Base-by-base conservation (phyloP, 2,797 vertebrate species). In the Anabacerthia variegaticeps region DNA sequence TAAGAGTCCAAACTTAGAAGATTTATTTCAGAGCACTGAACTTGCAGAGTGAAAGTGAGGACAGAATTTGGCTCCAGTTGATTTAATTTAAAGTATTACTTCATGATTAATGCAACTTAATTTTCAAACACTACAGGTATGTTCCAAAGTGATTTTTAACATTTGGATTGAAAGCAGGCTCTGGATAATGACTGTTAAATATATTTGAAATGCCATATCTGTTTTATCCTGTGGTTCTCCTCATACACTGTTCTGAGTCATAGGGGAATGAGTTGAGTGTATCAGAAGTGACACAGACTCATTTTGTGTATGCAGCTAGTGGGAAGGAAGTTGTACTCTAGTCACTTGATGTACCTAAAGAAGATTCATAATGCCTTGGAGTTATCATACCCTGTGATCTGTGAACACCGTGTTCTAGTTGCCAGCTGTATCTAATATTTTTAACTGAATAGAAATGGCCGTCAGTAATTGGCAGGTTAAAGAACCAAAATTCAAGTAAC, bases 401-500 rank as follows among this genome's bases (percentile, higher is more conserved):
- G 36, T 86, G 88, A 85, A 73, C 83, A 68, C n/a, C 3, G 62
- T 75, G 59, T 92, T 91, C 80, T 90, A 88, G 65, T 68, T 94
- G 66, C 54, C 75, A 74, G 34, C 30, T 88, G 44, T 43, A 46
- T 68, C 44, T 74, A 80, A 52, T 37, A 20, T 61, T 93, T 78
- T 77, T 87, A 87, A 73, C 14, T 51, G 54, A 80, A 67, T 34
- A 94, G 59, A 92, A 85, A 39, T 48, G 21, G 16, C 36, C 39
- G 21, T 28, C 2, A 3, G 36, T 72, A 89, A 72, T 11, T 75
- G 46, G 32, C 36, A 82, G 58, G 36, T 77, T 59, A 46, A 84
- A 74, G n/a, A 74, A 96, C 89, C 91, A 97, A 97, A 98, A 97
- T 97, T 97, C 95, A 92, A 88, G 82, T 93, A 95, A 98, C 94